phyloP scores from a whole-genome alignment of 2,888 invertebrate species.

The Perizoma flavofasciatum region DNA sequence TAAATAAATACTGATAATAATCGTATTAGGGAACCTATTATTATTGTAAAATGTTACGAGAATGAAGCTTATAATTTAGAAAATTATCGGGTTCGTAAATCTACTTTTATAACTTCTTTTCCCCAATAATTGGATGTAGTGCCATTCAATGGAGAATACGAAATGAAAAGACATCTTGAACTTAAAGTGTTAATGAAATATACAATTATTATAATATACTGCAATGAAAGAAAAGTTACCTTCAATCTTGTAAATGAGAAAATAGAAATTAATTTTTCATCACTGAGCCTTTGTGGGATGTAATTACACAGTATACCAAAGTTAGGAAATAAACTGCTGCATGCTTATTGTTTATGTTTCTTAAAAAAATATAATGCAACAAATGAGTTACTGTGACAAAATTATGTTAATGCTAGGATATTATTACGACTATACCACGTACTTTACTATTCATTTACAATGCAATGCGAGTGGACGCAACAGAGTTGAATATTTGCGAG shows the following conservation, averaged over 20 bases:
- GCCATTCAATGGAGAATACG: constrained; percentile 58
- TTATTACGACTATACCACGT: no score
- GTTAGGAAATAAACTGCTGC: constrained; percentile 78
- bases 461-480: no score
- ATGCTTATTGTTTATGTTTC: constrained; percentile 56
- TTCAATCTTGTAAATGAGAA: constrained; percentile 67
- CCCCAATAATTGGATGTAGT: constrained; percentile 59
- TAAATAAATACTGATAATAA: constrained; percentile 79
- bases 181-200: constrained; percentile 55
- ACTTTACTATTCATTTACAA: no score
- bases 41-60: constrained; percentile 77
- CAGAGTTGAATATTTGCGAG: no score
- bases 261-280: constrained; percentile 43
- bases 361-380: constrained; percentile 45
- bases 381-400: constrained; percentile 36
- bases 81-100: constrained; percentile 61
- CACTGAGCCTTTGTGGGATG: constrained; percentile 62
- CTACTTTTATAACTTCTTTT: constrained; percentile 69
- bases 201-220: constrained; percentile 59
- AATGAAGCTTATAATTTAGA: constrained; percentile 71
- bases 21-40: constrained; percentile 76
- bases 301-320: constrained; percentile 82
- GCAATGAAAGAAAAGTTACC: constrained; percentile 78
- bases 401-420: no score
- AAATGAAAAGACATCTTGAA: constrained; percentile 59